A percentile compares a stretch with the other conserved stretches of the same genome.
Evolutionary conservation across 2,888 invertebrate species (phyloP).

Genomic region (Alsophila aescularia): DNA sequence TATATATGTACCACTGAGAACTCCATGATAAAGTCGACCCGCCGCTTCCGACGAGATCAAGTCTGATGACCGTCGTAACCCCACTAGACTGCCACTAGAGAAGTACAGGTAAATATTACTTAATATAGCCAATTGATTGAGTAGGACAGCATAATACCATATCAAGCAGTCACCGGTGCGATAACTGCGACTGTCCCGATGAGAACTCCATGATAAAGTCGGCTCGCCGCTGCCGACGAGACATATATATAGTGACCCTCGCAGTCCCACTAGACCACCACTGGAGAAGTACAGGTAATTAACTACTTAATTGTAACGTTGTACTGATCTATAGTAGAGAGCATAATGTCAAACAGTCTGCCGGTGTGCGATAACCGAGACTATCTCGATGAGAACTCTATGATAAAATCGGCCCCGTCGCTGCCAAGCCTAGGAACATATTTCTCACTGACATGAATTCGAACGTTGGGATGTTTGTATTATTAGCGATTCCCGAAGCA

Average conservation of each 20-base stretch:
- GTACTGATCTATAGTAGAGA: too few relatives aligned
- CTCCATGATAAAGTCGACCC: constrained; percentile 72
- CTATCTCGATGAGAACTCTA: constrained; percentile 52
- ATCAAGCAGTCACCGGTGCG: constrained; percentile 64
- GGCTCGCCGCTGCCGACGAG: constrained; percentile 71
- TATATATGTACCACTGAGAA: constrained; percentile 54
- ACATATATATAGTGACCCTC: constrained; percentile 73
- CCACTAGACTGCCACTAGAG: constrained; percentile 61
- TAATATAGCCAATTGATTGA: too few relatives aligned
- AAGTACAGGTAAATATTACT: constrained; percentile 57
- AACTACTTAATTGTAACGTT: too few relatives aligned
- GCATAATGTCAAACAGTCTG: constrained; percentile 69
- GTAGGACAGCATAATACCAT: constrained; percentile 67
- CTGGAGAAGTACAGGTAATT: constrained; percentile 67
- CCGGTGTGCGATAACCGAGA: constrained; percentile 59
- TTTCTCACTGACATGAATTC: too few relatives aligned
- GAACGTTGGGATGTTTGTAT: too few relatives aligned
- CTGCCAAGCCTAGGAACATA: too few relatives aligned
- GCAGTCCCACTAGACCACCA: constrained; percentile 67
- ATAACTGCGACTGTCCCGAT: constrained; percentile 56
- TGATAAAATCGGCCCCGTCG: constrained; percentile 76
- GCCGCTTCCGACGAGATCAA: constrained; percentile 66
- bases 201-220: constrained; percentile 65
- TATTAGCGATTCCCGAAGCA: too few relatives aligned
- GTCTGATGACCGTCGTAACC: constrained; percentile 75